These are phyloP conservation scores for Leptoclinus maculatus DNA, from an alignment of 2,797 vertebrate genomes.

Conservation along the genomic window DNA sequence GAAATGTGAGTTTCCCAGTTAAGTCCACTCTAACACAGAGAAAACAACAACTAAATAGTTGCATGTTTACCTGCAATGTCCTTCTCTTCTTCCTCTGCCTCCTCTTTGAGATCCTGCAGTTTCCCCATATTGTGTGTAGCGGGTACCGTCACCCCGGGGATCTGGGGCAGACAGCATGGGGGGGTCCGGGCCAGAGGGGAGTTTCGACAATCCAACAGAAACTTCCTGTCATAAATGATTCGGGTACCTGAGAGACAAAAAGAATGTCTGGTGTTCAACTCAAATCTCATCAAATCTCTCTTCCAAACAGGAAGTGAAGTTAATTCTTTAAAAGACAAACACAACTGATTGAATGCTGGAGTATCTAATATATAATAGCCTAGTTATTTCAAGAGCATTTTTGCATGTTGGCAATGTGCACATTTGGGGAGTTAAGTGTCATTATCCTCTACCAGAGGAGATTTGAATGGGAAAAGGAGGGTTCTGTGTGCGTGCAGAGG, in stretches of 20 bases:
- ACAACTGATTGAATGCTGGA: neutral
- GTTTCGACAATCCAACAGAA: slow-evolving; percentile 93
- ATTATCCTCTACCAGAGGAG: slow-evolving; percentile 1
- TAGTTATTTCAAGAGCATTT: too few relatives aligned
- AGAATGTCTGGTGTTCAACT: neutral
- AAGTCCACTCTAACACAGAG: neutral
- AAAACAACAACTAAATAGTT: neutral
- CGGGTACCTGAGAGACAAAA: slow-evolving; percentile 84
- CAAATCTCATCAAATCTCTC: neutral
- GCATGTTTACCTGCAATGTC: slow-evolving; percentile 86
- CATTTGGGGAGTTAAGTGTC: slow-evolving; percentile 1
- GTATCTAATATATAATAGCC: neutral
- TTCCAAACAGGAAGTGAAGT: neutral
- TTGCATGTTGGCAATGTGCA: neutral
- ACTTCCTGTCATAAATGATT: slow-evolving; percentile 95
- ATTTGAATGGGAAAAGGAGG: slow-evolving; percentile 9
- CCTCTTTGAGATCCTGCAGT: slow-evolving; percentile 93
- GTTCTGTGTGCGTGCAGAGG: neutral
- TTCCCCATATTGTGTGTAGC: slow-evolving; percentile 86
- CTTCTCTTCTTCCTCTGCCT: slow-evolving; percentile 89
- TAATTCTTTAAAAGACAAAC: neutral
- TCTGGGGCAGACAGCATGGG: slow-evolving; percentile 92
- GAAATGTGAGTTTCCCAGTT: neutral
- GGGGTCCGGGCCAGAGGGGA: slow-evolving; percentile 90
- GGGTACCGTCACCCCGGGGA: slow-evolving; percentile 90